Conservation (phyloP, 2,797 vertebrate genomes). For the Hippocampus kuda region DNA sequence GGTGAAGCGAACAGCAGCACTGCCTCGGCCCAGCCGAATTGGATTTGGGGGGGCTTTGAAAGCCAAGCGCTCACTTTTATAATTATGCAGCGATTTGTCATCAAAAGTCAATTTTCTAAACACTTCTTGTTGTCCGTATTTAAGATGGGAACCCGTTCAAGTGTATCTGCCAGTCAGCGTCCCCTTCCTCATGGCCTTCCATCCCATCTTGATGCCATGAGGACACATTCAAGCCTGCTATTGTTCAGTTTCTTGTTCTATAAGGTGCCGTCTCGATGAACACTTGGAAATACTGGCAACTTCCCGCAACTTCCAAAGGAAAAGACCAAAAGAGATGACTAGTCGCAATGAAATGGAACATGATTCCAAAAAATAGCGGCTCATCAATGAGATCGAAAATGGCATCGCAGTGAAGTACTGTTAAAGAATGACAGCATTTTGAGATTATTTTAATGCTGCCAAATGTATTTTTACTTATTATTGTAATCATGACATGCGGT, state of each 20-base stretch:
- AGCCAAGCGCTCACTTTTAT: constrained; percentile 38
- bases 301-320: constrained; percentile 5
- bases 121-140: neutral
- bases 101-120: constrained; percentile 18
- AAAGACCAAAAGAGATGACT: constrained; percentile 10
- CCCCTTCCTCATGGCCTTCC: neutral
- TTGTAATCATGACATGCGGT: too few relatives aligned
- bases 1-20: constrained; percentile 50
- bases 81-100: constrained; percentile 26
- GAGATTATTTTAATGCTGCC: too few relatives aligned
- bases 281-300: neutral
- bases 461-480: too few relatives aligned
- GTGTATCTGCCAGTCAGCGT: neutral
- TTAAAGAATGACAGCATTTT: neutral
- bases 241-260: constrained; percentile 36
- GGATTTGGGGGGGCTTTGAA: constrained; percentile 6
- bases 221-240: constrained; percentile 53
- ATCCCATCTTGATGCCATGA: constrained; percentile 33
- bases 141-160: neutral
- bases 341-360: neutral
- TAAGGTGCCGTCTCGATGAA: constrained; percentile 25
- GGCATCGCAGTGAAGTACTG: too few relatives aligned
- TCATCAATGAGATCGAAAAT: too few relatives aligned
- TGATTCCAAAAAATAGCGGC: neutral
- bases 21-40: constrained; percentile 23